Conservation (phyloP, 2,888 invertebrate species). For the Mesorhabditis belari region DNA sequence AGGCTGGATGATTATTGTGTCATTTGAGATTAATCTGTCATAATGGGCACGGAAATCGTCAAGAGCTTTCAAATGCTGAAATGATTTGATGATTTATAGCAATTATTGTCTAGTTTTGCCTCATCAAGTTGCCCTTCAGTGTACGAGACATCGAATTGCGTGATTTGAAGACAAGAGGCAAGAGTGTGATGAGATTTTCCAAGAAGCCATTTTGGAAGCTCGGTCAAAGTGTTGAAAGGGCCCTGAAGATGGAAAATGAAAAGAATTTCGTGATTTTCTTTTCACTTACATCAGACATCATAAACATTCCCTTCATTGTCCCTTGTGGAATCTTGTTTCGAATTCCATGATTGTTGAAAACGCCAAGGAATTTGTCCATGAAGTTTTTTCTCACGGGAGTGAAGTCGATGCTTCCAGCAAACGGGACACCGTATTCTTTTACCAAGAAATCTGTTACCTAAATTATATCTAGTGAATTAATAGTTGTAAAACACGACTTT, state of each 20-base stretch:
- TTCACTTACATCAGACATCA: neutral
- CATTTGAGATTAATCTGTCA: neutral
- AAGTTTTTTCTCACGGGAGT: neutral
- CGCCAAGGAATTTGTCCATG: neutral
- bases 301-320: neutral
- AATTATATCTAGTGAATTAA: neutral
- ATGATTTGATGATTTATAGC: too few species aligned
- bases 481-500: neutral
- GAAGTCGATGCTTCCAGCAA: neutral
- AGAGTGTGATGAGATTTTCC: neutral
- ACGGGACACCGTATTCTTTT: neutral
- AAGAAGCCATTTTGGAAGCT: neutral
- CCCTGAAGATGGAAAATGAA: neutral
- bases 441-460: neutral
- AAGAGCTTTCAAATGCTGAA: neutral
- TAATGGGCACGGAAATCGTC: neutral
- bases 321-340: neutral
- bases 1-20: neutral
- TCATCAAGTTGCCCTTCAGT: neutral
- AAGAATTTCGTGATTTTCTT: neutral
- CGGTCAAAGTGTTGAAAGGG: neutral
- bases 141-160: neutral
- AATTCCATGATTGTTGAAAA: neutral
- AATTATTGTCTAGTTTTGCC: neutral
- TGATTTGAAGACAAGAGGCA: neutral